phyloP scores from a whole-genome alignment of 2,888 invertebrate genomes.

The Coelinius sp. region DNA sequence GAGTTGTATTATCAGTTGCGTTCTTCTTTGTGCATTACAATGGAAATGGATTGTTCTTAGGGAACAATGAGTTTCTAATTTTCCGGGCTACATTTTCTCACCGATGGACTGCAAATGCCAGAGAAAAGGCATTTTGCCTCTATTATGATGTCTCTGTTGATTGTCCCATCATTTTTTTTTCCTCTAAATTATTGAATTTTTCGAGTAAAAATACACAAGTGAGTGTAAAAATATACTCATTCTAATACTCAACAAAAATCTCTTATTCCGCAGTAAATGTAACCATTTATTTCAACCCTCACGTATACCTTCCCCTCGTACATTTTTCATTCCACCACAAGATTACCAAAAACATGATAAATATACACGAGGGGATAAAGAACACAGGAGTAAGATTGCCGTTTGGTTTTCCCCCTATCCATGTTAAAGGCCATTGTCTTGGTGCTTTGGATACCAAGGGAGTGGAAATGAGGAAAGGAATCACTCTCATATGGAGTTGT shows the following conservation, averaged over 20 bases:
- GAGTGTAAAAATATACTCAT: too few species aligned
- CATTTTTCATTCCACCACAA: too few species aligned
- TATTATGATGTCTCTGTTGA: slow-evolving; percentile 3
- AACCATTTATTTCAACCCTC: too few species aligned
- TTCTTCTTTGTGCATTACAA: slow-evolving; percentile 33
- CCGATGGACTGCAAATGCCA: slow-evolving; percentile 27
- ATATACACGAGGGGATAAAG: too few species aligned
- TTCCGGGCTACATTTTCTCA: slow-evolving; percentile 25
- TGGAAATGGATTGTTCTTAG: slow-evolving; percentile 36
- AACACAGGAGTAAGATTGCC: too few species aligned
- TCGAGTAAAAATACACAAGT: too few species aligned
- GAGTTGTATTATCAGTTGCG: slow-evolving; percentile 33
- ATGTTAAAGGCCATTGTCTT: neutral
- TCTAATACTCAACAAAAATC: too few species aligned
- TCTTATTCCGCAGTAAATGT: too few species aligned
- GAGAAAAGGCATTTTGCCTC: slow-evolving; percentile 1
- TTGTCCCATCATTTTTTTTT: neutral
- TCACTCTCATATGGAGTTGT: slow-evolving; percentile 24
- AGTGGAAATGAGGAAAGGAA: neutral
- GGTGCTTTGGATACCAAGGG: neutral
- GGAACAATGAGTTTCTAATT: slow-evolving; percentile 38
- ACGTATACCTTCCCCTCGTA: too few species aligned
- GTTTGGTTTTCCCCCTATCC: too few species aligned
- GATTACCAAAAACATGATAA: too few species aligned
- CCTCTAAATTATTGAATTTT: neutral